Base-by-base conservation (phyloP, 2,113 vertebrate species). In the Agelaius phoeniceus region DNA sequence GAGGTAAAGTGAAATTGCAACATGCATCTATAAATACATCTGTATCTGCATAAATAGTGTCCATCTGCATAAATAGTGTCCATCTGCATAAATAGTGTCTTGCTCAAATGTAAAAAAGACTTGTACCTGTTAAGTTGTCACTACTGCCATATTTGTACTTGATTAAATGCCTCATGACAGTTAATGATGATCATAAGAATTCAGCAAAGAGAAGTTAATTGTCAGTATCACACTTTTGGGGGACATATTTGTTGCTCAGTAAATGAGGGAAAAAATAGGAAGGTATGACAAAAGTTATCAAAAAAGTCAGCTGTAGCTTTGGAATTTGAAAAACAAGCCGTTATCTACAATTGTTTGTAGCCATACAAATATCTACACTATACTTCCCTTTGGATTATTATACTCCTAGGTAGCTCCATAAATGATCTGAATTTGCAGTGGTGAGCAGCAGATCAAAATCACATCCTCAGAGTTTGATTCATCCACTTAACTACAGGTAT, bases 1-100 rank as follows among this genome's bases (percentile, higher is more conserved):
- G 12, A 71, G 6, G 43, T 52, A 77, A 74, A 79, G 39, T 14
- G 68, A 24, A 58, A 69, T 69, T 54, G 15, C 7, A 80, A 39
- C 15, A 49, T 17, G 16, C 0, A 0, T 44, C 2, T 35, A n/a
- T 35, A 35, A 35, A 35, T 35, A 35, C 35, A 35, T 35, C 35
- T 39, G 39, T 19, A 12, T 49, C 28, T 37, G 15, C 10, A 16
- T 26, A 59, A 23, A 27, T 11, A 39, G 4, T 51, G 19, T 12
- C 49, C 21, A 12, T 49, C 28, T 37, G 15, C 10, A 16, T 26
- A 59, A 23, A 27, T 11, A 39, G 4, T 51, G 19, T 35, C 39
- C 21, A 12, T 49, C 28, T 37, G 15, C 10, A 16, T 26, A 59
- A 23, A 27, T 11, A 39, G 4, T 51, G 19, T 12, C 49, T 75